These are phyloP conservation scores for Gadopsis marmoratus DNA, from an alignment of 2,797 vertebrate species.

Conservation along the genomic window DNA sequence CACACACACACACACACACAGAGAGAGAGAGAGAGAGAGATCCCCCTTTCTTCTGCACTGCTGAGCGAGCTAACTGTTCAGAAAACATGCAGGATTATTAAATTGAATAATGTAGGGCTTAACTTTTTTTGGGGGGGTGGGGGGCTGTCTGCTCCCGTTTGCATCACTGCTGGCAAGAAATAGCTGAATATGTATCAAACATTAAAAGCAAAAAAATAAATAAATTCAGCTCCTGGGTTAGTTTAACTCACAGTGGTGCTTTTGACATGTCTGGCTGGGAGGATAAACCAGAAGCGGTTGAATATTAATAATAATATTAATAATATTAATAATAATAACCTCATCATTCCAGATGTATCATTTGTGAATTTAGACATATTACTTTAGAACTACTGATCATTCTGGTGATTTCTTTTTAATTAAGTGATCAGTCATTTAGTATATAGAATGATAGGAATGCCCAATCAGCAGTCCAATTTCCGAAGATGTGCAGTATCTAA, in stretches of 20 bases:
- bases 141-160: conserved; percentile 55
- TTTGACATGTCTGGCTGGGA: conserved; percentile 26
- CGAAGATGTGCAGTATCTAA: neutral
- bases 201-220: conserved; percentile 67
- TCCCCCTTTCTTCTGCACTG: conserved; percentile 42
- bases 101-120: conserved; percentile 68
- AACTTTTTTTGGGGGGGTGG: conserved; percentile 40
- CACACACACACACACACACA: conserved; percentile 1
- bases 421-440: neutral
- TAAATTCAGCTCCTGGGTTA: conserved; percentile 13
- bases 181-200: conserved; percentile 76
- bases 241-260: conserved; percentile 15
- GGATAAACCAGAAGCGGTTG: neutral
- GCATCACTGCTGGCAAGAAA: conserved; percentile 64
- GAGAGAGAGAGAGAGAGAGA: neutral
- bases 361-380: neutral
- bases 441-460: neutral
- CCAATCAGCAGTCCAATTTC: neutral
- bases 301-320: neutral
- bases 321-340: too few relatives aligned
- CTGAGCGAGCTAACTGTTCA: conserved; percentile 44
- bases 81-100: conserved; percentile 60
- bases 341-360: neutral
- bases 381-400: neutral
- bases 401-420: neutral